Evolutionary conservation across 2,888 invertebrate genomes (phyloP), one percentile per base, ranked within the genome.

Genomic region (Sinhomidia bicolor): DNA sequence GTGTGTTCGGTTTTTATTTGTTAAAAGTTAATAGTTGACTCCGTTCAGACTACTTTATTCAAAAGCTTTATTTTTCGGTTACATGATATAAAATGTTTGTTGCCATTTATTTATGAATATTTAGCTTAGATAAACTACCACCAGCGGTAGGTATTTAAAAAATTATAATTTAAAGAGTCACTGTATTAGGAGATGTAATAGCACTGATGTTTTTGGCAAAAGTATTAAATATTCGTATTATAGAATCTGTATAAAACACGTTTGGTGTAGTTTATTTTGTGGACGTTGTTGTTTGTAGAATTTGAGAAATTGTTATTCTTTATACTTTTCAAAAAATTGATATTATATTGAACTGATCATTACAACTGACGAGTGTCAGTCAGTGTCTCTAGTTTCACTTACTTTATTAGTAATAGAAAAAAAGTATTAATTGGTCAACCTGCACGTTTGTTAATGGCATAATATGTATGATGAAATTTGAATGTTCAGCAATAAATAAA

Each of bases 91-190:
- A 23, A 32, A 68, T 51, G 26, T 32, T 57, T 65, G 65, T 44
- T 83, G 47, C 65, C 23, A 85, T 65, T 84, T 76, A 84, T 84
- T 84, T 84, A 74, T 83, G 81, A n/a, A 62, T 20, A 14, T 7
- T 17, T 60, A 76, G 29, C 1, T 47, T 74, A 74, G 51, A 20
- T 79, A 36, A 7, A 29, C 54, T 54, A 2, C 17, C n/a, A 20
- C 4, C 23, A n/a, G 12, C 17, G 14, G 23, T 5, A 36, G 79
- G 36, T 23, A 26, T 17, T 26, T 51, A 51, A 26, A 62, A 9
- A 29, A 74, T 44, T 41, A 36, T 68, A 68, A 74, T 17, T 12
- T 7, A 3, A 65, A 20, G n/a, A 74, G 65, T 71, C 41, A 71
- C 26, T 68, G 68, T 68, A 71, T 71, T 65, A 23, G 12, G 20